phyloP scores from a whole-genome alignment of 1,140 invertebrate genomes.

The Heliconius congener region DNA sequence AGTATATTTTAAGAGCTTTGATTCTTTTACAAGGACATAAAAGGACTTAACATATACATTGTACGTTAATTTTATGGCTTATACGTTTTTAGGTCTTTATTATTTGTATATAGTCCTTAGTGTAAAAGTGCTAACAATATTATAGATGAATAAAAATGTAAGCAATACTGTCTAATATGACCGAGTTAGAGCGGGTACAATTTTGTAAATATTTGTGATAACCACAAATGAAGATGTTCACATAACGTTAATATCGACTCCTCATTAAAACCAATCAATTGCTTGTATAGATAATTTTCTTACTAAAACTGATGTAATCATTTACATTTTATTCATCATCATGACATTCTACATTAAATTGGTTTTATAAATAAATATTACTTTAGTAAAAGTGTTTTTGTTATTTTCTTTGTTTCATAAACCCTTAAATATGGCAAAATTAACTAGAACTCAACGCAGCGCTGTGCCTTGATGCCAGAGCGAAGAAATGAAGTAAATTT shows the following conservation, averaged over 20 bases:
- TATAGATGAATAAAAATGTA: neutral
- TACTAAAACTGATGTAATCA: slow-evolving; percentile 6
- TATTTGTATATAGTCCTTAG: no score
- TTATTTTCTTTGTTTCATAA: neutral
- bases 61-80: neutral
- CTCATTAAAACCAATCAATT: no score
- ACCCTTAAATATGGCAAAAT: neutral
- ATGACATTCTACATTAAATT: neutral
- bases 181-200: no score
- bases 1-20: neutral
- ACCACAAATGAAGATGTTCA: neutral
- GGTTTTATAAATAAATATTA: neutral
- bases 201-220: neutral
- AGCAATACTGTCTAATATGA: neutral
- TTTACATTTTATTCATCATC: slow-evolving; percentile 3
- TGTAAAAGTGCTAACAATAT: no score
- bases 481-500: no score
- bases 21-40: neutral
- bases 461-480: no score
- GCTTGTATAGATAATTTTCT: neutral
- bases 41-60: neutral
- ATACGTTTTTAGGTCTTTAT: no score
- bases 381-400: neutral
- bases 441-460: no score
- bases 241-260: neutral